A percentile compares a stretch with the other conserved stretches of the same genome.
Conservation (phyloP, 1,140 invertebrate species). For the Drosophila pachea region DNA sequence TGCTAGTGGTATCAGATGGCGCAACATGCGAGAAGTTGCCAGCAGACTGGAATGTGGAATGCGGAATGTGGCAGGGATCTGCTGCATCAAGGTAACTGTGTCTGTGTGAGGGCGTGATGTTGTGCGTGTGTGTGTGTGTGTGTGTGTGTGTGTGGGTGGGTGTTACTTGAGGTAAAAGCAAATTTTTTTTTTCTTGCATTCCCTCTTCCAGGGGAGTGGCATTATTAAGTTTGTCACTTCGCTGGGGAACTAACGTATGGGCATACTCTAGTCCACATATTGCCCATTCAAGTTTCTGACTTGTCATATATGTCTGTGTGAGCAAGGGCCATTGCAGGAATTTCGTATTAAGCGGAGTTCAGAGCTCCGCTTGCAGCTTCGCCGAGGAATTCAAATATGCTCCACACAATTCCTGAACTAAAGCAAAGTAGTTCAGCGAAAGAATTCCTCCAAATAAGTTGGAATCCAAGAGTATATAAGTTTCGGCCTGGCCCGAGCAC, state of each 20-base stretch:
- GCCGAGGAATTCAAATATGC: background rate
- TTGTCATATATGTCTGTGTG: background rate
- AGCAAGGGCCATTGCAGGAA: background rate
- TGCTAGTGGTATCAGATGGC: background rate
- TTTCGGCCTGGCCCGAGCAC: background rate
- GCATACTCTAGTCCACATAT: constrained; percentile 1
- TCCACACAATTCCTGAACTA: too few species aligned
- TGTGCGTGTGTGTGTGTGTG: too few species aligned
- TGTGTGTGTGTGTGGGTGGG: too few species aligned
- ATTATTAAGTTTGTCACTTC: constrained; percentile 53
- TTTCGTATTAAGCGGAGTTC: too few species aligned
- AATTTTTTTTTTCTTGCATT: constrained; percentile 16
- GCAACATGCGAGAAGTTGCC: constrained; percentile 13
- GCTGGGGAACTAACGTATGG: background rate
- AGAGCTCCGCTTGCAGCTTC: too few species aligned
- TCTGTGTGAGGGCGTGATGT: background rate
- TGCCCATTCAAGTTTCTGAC: constrained; percentile 5
- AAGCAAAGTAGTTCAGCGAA: background rate
- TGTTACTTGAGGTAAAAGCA: constrained; percentile 20
- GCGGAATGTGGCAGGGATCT: constrained; percentile 2
- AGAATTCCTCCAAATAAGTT: background rate
- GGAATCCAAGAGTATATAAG: constrained; percentile 1
- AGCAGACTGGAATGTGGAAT: constrained; percentile 6
- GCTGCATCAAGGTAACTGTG: constrained; percentile 21
- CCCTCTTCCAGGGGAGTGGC: constrained; percentile 18